Evolutionary conservation across 1,140 invertebrate genomes (phyloP).

Genomic region (Ericerus pela): DNA sequence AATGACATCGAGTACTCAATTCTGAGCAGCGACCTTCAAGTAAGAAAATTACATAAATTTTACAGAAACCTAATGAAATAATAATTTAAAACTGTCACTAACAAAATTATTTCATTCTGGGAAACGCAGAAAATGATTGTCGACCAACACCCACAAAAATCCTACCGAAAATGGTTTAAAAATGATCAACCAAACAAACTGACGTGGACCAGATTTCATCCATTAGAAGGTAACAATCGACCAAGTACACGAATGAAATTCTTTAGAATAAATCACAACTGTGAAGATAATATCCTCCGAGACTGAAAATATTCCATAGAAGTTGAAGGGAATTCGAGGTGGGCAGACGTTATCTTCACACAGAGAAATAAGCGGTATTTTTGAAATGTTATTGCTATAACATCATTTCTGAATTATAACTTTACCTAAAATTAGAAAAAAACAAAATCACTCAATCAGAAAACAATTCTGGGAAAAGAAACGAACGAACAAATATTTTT

Average conservation of each 20-base stretch:
- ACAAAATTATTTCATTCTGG: background rate
- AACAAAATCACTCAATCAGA: background rate
- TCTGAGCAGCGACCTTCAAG: constrained; percentile 55
- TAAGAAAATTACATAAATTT: constrained; percentile 27
- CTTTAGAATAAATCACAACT: constrained; percentile 5
- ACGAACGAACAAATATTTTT: no score
- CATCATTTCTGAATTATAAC: background rate
- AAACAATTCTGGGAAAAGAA: no score
- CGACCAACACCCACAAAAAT: constrained; percentile 45
- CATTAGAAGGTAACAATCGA: constrained; percentile 15
- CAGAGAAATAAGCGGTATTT: background rate
- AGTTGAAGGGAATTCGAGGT: background rate
- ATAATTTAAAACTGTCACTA: background rate
- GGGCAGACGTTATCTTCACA: background rate
- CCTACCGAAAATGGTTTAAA: constrained; percentile 41
- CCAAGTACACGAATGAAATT: constrained; percentile 26
- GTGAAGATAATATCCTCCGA: constrained; percentile 24
- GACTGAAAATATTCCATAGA: background rate
- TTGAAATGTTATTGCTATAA: background rate
- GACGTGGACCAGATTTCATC: constrained; percentile 26
- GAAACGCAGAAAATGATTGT: constrained; percentile 43
- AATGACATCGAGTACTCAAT: constrained; percentile 48
- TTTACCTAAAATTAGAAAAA: background rate
- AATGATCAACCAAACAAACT: constrained; percentile 25
- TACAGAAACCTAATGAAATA: background rate